Evolutionary conservation across 2,888 invertebrate genomes (phyloP).

Genomic region (Cheilosia vulpina): DNA sequence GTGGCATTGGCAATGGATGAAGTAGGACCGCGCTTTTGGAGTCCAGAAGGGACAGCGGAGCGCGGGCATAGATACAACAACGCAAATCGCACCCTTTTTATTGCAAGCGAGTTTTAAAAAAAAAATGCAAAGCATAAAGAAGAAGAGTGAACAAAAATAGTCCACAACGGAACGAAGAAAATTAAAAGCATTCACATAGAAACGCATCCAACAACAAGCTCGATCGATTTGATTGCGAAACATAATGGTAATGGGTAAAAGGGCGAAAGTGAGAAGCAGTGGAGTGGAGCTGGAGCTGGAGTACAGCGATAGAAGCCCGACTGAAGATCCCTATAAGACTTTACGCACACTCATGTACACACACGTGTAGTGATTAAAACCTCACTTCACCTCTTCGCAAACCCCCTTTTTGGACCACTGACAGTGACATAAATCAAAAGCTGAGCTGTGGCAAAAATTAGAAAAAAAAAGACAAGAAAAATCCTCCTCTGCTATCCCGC

Average conservation of each 20-base stretch:
- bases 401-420: conserved; percentile 11
- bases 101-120: conserved; percentile 24
- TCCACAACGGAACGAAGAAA: conserved; percentile 60
- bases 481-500: conserved; percentile 29
- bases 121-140: conserved; percentile 45
- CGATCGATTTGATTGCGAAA: conserved; percentile 73
- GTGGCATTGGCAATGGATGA: conserved; percentile 64
- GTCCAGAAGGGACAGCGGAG: conserved; percentile 32
- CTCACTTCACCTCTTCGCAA: background rate
- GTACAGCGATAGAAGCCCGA: conserved; percentile 12
- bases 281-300: background rate
- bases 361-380: conserved; percentile 34
- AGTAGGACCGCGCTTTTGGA: conserved; percentile 21
- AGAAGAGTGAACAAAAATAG: conserved; percentile 42
- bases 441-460: conserved; percentile 60
- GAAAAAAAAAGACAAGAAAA: conserved; percentile 60
- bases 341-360: conserved; percentile 41
- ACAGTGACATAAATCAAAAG: conserved; percentile 74
- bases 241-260: conserved; percentile 65
- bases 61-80: conserved; percentile 43
- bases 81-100: conserved; percentile 61
- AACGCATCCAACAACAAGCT: conserved; percentile 35
- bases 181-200: conserved; percentile 66
- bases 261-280: conserved; percentile 72
- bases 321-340: conserved; percentile 24